Conservation (phyloP, 2,888 invertebrate genomes). For the Metalampra italica region DNA sequence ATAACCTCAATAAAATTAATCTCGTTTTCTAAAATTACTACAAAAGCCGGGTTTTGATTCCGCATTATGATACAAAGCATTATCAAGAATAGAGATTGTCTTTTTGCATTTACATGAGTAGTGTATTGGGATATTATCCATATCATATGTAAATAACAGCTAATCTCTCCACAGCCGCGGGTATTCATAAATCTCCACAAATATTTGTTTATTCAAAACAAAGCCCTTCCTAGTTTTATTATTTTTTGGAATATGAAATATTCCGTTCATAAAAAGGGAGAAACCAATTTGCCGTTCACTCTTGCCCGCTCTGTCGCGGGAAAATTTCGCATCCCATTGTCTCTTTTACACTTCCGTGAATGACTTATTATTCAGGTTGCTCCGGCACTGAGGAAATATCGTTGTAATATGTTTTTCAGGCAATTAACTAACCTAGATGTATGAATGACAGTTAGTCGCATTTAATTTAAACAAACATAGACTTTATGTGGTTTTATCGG, state of each 20-base stretch:
- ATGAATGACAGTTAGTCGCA: too few relatives aligned
- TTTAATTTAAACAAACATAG: too few relatives aligned
- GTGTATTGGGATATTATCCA: too few relatives aligned
- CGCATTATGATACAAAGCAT: too few relatives aligned
- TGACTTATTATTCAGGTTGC: constrained; percentile 27
- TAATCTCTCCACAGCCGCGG: neutral
- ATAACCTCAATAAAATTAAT: too few relatives aligned
- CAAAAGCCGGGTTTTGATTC: too few relatives aligned
- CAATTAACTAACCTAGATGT: too few relatives aligned
- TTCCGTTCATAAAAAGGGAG: constrained; percentile 36
- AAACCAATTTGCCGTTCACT: constrained; percentile 28
- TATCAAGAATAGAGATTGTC: too few relatives aligned
- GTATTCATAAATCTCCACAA: constrained; percentile 24
- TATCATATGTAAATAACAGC: too few relatives aligned
- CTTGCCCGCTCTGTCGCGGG: constrained; percentile 14
- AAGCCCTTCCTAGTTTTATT: constrained; percentile 29
- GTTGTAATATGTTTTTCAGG: constrained; percentile 24
- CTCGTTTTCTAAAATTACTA: too few relatives aligned
- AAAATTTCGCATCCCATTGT: neutral
- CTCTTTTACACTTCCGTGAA: constrained; percentile 2
- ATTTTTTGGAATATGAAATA: constrained; percentile 30
- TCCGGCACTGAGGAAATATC: constrained; percentile 25
- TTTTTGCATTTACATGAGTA: too few relatives aligned
- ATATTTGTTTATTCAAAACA: constrained; percentile 34
- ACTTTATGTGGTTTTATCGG: too few relatives aligned